Percentiles rank a stretch among this genome's conserved stretches.
Conservation (phyloP, 1,140 invertebrate genomes). For the Drosophila varians region DNA sequence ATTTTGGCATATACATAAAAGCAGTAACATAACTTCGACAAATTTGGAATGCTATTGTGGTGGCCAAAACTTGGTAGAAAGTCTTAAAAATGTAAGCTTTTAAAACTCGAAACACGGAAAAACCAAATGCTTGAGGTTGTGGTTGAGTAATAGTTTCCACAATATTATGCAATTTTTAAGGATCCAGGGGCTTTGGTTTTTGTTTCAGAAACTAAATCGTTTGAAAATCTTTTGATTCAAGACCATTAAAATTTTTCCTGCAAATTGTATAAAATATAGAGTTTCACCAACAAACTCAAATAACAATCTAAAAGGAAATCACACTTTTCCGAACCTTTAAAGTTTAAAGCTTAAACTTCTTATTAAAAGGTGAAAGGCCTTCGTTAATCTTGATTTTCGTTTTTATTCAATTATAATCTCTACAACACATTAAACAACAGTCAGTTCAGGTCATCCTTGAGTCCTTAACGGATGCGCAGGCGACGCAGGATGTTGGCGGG, state of each 20-base stretch:
- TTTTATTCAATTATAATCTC: conserved; percentile 65
- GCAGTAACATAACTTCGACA: too few relatives aligned
- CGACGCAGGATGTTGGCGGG: conserved; percentile 69
- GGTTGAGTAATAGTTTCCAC: background rate
- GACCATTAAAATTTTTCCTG: background rate
- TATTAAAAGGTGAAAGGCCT: background rate
- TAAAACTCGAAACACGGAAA: background rate
- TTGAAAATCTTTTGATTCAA: background rate
- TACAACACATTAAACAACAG: conserved; percentile 57
- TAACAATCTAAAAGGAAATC: too few relatives aligned
- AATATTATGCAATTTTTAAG: background rate
- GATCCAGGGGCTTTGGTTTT: background rate
- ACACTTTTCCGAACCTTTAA: too few relatives aligned
- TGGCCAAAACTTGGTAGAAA: background rate
- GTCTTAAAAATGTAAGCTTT: background rate
- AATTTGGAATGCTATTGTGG: background rate
- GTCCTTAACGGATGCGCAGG: conserved; percentile 60
- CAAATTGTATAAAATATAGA: too few relatives aligned
- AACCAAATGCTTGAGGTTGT: background rate
- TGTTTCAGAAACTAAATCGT: background rate
- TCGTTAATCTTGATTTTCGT: conserved; percentile 48
- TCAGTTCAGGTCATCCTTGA: conserved; percentile 29
- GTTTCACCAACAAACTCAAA: too few relatives aligned
- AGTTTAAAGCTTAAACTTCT: too few relatives aligned
- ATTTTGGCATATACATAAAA: too few relatives aligned